phyloP scores from a whole-genome alignment of 2,888 invertebrate species.

The Catocala fraxini region DNA sequence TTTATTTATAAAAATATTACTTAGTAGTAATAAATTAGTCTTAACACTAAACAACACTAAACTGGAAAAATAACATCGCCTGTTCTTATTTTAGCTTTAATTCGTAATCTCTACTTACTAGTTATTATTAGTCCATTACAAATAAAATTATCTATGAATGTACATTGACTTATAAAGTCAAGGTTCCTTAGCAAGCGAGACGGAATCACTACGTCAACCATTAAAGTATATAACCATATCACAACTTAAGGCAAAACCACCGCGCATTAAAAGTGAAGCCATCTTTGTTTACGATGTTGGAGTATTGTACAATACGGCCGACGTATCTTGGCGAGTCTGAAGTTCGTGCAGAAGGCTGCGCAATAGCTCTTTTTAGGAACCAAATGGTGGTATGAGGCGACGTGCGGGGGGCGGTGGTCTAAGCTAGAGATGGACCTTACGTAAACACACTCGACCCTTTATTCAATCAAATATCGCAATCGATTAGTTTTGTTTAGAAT shows the following conservation, averaged over 20 bases:
- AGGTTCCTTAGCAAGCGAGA: conserved; percentile 26
- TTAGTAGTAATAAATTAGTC: conserved; percentile 57
- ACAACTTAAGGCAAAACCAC: not conserved
- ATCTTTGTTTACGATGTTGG: too few relatives aligned
- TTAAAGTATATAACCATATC: conserved; percentile 7
- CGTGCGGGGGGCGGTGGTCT: too few relatives aligned
- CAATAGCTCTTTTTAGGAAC: too few relatives aligned
- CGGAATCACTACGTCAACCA: conserved; percentile 10
- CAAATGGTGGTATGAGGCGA: too few relatives aligned
- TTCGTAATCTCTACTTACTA: conserved; percentile 38
- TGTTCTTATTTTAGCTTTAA: conserved; percentile 40
- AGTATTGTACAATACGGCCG: too few relatives aligned
- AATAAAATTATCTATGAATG: conserved; percentile 24
- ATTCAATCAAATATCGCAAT: too few relatives aligned
- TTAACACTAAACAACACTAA: conserved; percentile 58
- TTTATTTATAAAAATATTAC: conserved; percentile 79
- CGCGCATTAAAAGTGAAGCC: too few relatives aligned
- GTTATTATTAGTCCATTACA: conserved; percentile 8
- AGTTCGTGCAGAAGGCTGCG: too few relatives aligned
- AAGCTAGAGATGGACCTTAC: too few relatives aligned
- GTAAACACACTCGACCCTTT: too few relatives aligned
- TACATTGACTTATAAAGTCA: conserved; percentile 36
- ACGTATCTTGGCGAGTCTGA: too few relatives aligned
- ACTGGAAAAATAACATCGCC: conserved; percentile 68
- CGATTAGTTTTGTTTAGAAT: too few relatives aligned